Conservation (phyloP, 2,888 invertebrate genomes). For the Yponomeuta plumbellus region DNA sequence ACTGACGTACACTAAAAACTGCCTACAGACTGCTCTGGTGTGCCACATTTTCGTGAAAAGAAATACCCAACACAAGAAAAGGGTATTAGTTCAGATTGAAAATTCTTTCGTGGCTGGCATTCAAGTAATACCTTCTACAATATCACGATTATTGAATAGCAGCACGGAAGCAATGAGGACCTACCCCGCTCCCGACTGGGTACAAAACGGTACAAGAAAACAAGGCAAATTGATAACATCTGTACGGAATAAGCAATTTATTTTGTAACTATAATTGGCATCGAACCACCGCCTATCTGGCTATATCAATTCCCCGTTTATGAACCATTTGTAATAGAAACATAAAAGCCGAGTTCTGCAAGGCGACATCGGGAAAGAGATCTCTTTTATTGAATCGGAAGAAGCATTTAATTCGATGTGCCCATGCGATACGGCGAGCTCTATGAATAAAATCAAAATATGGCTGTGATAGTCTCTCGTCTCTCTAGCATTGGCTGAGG, state of each 20-base stretch:
- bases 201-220: neutral
- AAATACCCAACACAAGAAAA: neutral
- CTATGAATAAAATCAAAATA: slow-evolving; percentile 54
- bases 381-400: slow-evolving; percentile 60
- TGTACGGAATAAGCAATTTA: slow-evolving; percentile 10
- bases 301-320: slow-evolving; percentile 46
- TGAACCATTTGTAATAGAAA: slow-evolving; percentile 55
- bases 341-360: slow-evolving; percentile 37
- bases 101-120: neutral
- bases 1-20: too few species aligned
- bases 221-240: slow-evolving; percentile 2
- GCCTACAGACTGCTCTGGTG: too few species aligned
- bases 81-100: neutral
- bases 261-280: slow-evolving; percentile 4
- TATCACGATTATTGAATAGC: neutral
- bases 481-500: neutral
- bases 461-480: neutral
- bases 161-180: neutral
- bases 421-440: slow-evolving; percentile 40
- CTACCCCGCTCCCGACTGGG: neutral
- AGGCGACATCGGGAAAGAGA: slow-evolving; percentile 45
- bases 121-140: neutral
- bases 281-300: slow-evolving; percentile 5
- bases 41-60: too few species aligned
- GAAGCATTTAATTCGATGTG: slow-evolving; percentile 40